Evolutionary conservation across 2,888 invertebrate species (phyloP).

Genomic region (Pterobdella sp.): DNA sequence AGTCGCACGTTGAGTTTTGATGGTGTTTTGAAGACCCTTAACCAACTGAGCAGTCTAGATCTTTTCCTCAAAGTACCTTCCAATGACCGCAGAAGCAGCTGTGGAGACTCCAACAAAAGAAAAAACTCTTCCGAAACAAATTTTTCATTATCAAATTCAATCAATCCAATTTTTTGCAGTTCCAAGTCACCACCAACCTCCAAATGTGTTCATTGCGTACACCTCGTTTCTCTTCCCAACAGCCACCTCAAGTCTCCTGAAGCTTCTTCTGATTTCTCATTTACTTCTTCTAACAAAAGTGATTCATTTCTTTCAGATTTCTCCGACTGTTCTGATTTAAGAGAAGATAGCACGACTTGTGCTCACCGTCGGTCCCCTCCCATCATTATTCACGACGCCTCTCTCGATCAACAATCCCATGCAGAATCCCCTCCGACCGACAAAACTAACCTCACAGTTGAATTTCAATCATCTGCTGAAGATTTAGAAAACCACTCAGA

Average conservation of each 20-base stretch:
- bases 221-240: slow-evolving; percentile 12
- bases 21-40: slow-evolving; percentile 17
- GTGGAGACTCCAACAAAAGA: background rate
- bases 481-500: background rate
- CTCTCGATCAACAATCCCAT: background rate
- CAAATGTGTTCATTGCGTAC: slow-evolving; percentile 23
- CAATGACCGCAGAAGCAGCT: slow-evolving; percentile 19
- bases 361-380: background rate
- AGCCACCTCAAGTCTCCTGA: background rate
- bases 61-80: slow-evolving; percentile 17
- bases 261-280: background rate
- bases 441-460: too few relatives aligned
- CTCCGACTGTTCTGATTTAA: background rate
- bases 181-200: background rate
- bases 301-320: background rate
- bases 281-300: background rate
- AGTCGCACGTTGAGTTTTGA: slow-evolving; percentile 22
- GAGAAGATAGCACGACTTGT: background rate
- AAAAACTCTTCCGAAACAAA: background rate
- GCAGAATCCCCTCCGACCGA: background rate
- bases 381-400: background rate
- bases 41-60: slow-evolving; percentile 14
- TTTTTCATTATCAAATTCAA: background rate
- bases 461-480: background rate
- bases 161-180: background rate